Percentiles rank a stretch among this genome's conserved stretches.
Evolutionary conservation across 2,797 vertebrate genomes (phyloP).

Genomic region (Lycodopsis pacificus): DNA sequence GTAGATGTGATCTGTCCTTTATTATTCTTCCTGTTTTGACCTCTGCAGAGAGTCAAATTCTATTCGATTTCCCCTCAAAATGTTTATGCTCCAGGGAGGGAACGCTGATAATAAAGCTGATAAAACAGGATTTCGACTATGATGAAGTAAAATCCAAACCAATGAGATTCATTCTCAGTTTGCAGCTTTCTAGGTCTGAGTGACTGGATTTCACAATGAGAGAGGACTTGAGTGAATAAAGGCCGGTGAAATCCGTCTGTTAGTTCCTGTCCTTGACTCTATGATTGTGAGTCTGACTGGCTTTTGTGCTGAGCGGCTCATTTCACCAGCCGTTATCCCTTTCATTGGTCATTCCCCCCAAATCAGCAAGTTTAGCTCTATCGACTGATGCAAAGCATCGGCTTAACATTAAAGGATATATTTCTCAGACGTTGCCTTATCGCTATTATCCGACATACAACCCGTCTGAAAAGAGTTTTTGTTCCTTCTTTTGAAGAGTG

Average conservation of each 20-base stretch:
- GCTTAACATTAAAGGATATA: constrained; percentile 45
- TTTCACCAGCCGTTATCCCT: constrained; percentile 50
- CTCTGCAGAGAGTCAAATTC: neutral
- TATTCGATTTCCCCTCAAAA: neutral
- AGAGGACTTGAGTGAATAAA: constrained; percentile 45
- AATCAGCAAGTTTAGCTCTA: constrained; percentile 51
- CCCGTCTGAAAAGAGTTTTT: neutral
- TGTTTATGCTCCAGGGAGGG: neutral
- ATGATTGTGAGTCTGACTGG: constrained; percentile 51
- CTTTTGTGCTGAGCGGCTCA: constrained; percentile 59
- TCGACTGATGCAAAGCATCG: constrained; percentile 7
- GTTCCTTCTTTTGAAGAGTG: neutral
- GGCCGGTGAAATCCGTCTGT: constrained; percentile 40
- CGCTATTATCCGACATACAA: neutral
- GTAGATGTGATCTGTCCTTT: neutral
- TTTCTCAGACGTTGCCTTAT: constrained; percentile 9
- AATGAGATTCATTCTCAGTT: constrained; percentile 28
- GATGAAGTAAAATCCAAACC: constrained; percentile 16
- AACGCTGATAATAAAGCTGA: neutral
- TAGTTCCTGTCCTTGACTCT: constrained; percentile 58
- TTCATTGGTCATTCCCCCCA: constrained; percentile 31
- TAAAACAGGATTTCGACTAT: constrained; percentile 19
- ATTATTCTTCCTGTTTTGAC: neutral
- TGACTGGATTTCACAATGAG: constrained; percentile 35
- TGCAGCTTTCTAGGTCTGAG: constrained; percentile 19